Base-by-base conservation (phyloP, 1,140 invertebrate species). In the Camponotus vicinus region DNA sequence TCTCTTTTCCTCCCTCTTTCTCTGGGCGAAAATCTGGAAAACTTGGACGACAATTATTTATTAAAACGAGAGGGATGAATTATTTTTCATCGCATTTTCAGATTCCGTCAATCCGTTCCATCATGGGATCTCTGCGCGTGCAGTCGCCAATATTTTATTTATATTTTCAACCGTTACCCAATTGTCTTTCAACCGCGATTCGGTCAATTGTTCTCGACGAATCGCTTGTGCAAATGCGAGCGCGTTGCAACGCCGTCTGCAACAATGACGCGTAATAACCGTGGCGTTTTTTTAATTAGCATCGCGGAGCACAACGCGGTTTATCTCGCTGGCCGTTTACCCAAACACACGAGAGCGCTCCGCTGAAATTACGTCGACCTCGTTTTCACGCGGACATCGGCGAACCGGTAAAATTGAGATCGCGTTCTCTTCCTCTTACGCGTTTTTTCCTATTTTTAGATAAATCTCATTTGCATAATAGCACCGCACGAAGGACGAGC, bases 391-490 rank as follows among this genome's bases (percentile, higher is more conserved):
- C 79, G 79, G 67, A 83, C 40, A 83, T 67, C 79, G 79, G 37
- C 21, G 52, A 52, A 40, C 79, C 69, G 32, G 55, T 75, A 83
- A 83, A 83, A 83, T 83, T 83, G 84, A 85, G 75, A 85, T 85
- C 84, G 64, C 76, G 40, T 61, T 7, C 84, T 49, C 64, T 59
- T 45, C 67, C 67, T 21, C 52, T 71, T 73, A 34, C 18, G 64
- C 76, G 64, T 79, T 80, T 73, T 75, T 75, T 40, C n/a, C 45
- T 86, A 80, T 84, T 84, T 73, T 84, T 84, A 84, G 79, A 86
- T 86, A 86, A 83, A 86, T 71, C 67, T 84, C 61, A 80, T 86
- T 86, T 86, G 77, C 85, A 86, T 86, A 86, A 86, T 86, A 84
- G 49, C 67, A 8, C 21, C 18, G 45, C 69, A 40, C 55, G 85